Percentiles rank a stretch among this genome's conserved stretches.
phyloP scores from a whole-genome alignment of 1,140 invertebrate species.

The Heliothis virescens region DNA sequence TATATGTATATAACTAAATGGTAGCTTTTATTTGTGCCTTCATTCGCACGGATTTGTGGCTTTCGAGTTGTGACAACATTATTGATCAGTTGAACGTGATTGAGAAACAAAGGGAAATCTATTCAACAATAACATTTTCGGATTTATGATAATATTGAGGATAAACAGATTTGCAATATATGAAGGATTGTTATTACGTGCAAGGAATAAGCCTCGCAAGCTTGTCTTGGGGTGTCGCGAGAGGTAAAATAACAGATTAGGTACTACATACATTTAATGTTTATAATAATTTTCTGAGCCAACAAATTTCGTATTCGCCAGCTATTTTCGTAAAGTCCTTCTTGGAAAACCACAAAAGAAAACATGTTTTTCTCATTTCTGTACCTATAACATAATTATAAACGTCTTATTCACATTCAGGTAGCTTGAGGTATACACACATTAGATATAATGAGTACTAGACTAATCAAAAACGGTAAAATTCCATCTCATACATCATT shows the following conservation, averaged over 20 bases:
- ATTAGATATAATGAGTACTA: too few relatives aligned
- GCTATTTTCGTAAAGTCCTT: too few relatives aligned
- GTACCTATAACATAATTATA: too few relatives aligned
- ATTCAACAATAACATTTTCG: conserved; percentile 33
- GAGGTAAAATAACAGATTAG: not conserved
- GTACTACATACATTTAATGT: not conserved
- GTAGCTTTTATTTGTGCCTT: conserved; percentile 35
- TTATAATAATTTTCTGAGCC: too few relatives aligned
- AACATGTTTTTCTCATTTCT: not conserved
- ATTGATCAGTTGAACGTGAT: conserved; percentile 45
- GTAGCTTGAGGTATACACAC: too few relatives aligned
- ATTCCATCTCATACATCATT: too few relatives aligned
- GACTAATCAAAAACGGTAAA: too few relatives aligned
- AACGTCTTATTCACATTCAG: too few relatives aligned
- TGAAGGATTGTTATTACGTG: conserved; percentile 27
- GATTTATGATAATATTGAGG: conserved; percentile 13
- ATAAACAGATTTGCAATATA: conserved; percentile 37
- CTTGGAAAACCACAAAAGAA: not conserved
- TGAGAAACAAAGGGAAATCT: conserved; percentile 38
- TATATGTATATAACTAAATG: conserved; percentile 19
- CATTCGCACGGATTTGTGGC: conserved; percentile 35
- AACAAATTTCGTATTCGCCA: too few relatives aligned
- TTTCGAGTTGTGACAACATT: conserved; percentile 40
- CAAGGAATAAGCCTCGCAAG: not conserved
- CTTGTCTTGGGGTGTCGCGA: not conserved